Evolutionary conservation across 64 coral and sea anemone species (phyloP).

Genomic region (Porites lutea): DNA sequence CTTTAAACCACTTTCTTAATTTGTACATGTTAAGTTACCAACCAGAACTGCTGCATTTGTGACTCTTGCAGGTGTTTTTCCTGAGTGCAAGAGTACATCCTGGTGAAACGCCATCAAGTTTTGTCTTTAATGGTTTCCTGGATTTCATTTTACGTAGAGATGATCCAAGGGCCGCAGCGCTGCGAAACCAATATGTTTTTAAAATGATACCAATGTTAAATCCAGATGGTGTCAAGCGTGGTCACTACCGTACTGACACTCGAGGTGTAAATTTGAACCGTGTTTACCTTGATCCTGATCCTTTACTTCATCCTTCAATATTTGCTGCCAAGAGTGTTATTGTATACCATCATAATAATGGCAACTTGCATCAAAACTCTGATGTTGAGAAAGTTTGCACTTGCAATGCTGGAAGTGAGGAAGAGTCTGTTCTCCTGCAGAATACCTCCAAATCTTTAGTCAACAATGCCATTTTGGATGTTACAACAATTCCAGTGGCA

Average conservation of each 20-base stretch:
- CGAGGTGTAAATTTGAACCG: constrained; percentile 92
- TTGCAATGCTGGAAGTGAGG: constrained; percentile 20
- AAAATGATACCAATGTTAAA: constrained; percentile 97
- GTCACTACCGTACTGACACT: constrained; percentile 92
- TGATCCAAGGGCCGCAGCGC: constrained; percentile 77
- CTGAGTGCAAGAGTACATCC: constrained; percentile 97
- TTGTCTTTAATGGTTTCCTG: constrained; percentile 98
- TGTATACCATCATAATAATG: constrained; percentile 72
- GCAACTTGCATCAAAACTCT: background rate
- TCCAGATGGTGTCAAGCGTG: constrained; percentile 97
- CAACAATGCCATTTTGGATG: background rate
- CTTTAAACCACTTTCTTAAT: too few species aligned
- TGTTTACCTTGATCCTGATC: constrained; percentile 90
- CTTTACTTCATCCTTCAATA: constrained; percentile 79
- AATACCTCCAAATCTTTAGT: background rate
- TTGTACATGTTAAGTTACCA: too few species aligned
- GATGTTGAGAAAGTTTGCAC: constrained; percentile 10
- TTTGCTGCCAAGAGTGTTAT: constrained; percentile 86
- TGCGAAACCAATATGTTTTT: constrained; percentile 87
- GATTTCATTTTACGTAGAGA: constrained; percentile 86
- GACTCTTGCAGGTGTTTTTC: constrained; percentile 87
- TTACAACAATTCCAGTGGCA: background rate
- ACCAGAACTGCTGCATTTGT: background rate
- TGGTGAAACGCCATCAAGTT: constrained; percentile 97
- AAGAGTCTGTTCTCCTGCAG: too few species aligned